phyloP scores from a whole-genome alignment of 2,888 invertebrate genomes.

The Syrista parreyssii region DNA sequence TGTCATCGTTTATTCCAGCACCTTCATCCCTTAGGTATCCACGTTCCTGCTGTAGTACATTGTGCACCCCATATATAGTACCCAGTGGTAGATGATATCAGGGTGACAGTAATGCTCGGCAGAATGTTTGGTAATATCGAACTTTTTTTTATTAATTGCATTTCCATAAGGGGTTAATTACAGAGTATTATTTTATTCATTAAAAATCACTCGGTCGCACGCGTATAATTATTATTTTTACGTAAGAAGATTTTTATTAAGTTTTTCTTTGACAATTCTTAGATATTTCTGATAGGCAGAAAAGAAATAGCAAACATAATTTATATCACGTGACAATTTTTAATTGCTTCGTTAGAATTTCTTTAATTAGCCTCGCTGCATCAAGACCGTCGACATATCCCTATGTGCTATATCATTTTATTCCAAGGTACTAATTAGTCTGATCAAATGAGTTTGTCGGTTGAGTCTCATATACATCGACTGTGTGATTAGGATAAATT shows the following conservation, averaged over 20 bases:
- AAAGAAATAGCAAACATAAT: too few relatives aligned
- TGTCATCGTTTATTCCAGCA: not conserved
- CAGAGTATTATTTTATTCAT: too few relatives aligned
- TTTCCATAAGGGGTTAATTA: too few relatives aligned
- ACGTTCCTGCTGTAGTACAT: not conserved
- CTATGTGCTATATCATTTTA: not conserved
- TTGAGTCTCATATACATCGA: not conserved
- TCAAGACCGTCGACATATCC: not conserved
- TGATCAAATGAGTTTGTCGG: not conserved
- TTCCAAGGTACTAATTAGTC: not conserved
- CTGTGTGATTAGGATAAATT: too few relatives aligned
- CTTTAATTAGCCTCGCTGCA: conserved; percentile 52
- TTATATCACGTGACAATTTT: conserved; percentile 37
- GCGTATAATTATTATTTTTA: too few relatives aligned
- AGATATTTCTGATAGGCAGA: not conserved
- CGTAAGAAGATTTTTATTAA: too few relatives aligned
- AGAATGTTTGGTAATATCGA: too few relatives aligned
- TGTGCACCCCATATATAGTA: not conserved
- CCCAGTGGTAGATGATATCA: too few relatives aligned
- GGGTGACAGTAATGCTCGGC: too few relatives aligned
- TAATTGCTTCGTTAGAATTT: conserved; percentile 53
- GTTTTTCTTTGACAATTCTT: not conserved
- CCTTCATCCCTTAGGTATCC: not conserved
- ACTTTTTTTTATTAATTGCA: too few relatives aligned
- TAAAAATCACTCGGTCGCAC: too few relatives aligned